Evolutionary conservation across 1,140 invertebrate genomes (phyloP).

Genomic region (Chironomus tepperi): DNA sequence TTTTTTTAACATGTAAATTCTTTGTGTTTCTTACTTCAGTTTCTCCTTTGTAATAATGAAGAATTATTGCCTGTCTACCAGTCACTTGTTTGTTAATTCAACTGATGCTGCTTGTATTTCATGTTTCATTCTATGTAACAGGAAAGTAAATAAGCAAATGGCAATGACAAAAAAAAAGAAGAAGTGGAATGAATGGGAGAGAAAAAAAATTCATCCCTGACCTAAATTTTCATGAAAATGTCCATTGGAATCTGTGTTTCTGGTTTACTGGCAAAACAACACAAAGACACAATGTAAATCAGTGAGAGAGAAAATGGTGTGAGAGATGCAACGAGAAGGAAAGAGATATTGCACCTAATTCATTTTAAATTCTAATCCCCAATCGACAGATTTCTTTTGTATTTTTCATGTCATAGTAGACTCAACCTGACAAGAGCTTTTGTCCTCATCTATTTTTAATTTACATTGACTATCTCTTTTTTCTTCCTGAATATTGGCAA

Average conservation of each 20-base stretch:
- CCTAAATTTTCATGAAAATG: neutral
- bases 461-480: too few relatives aligned
- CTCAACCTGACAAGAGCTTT: too few relatives aligned
- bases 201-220: constrained; percentile 1
- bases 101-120: neutral
- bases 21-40: neutral
- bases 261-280: too few relatives aligned
- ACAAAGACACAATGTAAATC: too few relatives aligned
- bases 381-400: neutral
- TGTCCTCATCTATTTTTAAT: too few relatives aligned
- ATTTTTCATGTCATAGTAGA: too few relatives aligned
- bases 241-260: neutral
- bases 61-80: neutral
- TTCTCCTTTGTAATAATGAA: neutral
- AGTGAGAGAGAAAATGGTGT: neutral
- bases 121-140: too few relatives aligned
- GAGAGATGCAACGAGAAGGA: neutral
- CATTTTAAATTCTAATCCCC: neutral
- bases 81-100: neutral
- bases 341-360: neutral
- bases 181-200: too few relatives aligned
- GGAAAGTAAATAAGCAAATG: too few relatives aligned
- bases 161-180: too few relatives aligned
- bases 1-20: too few relatives aligned
- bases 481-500: too few relatives aligned